These are phyloP conservation scores for Aphidoletes aphidimyza DNA, from an alignment of 2,888 invertebrate species.

Conservation along the genomic window DNA sequence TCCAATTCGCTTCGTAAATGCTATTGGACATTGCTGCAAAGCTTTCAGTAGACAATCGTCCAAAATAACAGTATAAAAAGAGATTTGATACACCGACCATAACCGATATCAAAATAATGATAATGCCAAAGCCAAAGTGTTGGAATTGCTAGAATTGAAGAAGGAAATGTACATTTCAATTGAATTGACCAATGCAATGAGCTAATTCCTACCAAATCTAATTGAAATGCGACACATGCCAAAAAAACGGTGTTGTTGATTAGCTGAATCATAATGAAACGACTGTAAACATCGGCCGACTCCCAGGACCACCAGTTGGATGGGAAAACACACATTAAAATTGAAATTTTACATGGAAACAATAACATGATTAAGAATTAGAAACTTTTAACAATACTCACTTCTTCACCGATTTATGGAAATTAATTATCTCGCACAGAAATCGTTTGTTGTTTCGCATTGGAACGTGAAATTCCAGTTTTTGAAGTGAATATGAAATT, in stretches of 20 bases:
- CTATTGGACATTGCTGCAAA: background rate
- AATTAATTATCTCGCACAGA: background rate
- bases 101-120: background rate
- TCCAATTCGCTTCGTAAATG: background rate
- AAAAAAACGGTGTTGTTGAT: background rate
- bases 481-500: background rate
- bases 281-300: background rate
- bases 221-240: conserved; percentile 5
- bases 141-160: background rate
- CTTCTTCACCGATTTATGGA: background rate
- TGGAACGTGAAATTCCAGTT: background rate
- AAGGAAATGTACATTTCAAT: background rate
- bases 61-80: background rate
- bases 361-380: no score
- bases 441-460: background rate
- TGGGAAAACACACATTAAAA: background rate
- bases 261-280: background rate
- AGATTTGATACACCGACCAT: background rate
- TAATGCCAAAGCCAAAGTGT: background rate
- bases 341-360: no score
- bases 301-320: background rate
- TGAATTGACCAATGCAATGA: background rate
- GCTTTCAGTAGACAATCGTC: background rate
- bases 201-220: no score
- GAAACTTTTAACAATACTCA: background rate